Evolutionary conservation across 2,888 invertebrate species (phyloP), one percentile per base, ranked within the genome.

Genomic region (Habroteleia sp.): DNA sequence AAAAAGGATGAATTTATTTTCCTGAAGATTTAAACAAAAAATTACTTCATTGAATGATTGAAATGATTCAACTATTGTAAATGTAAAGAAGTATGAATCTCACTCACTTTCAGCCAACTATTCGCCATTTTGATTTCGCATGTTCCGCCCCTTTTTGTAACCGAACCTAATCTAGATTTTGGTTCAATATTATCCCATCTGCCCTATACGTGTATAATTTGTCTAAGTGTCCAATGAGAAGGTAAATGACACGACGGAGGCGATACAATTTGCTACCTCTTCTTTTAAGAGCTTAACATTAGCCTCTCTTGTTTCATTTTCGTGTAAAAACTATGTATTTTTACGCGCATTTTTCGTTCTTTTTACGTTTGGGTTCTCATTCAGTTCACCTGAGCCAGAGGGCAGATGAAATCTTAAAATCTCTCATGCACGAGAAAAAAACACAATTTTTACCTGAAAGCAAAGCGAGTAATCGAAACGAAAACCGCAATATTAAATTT

Each of bases 161-260:
- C 48, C 50, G 41, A 56, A 54, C 44, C 37, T 27, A 41, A 20
- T 14, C n/a, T 31, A 14, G 46, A 54, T 62, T 54, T 54, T 62
- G 41, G 13, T 10, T 52, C 29, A 56, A 54, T 27, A 13, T 41
- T 37, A 44, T 63, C 62, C 11, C 72, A 72, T 63, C 63, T 56
- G 72, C 63, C 35, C 46, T n/a, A 17, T 44, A 37, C 50, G 13
- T 20, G 48, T 50, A 56, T 56, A 65, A 72, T 72, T 72, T 65
- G 48, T 72, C 56, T 44, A 63, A 56, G 56, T 50, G 58, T 50
- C 65, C 65, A 58, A 50, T 72, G 37, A 41, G 56, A 29, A 46
- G 41, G 35, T 35, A 52, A 63, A 63, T 72, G 46, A 50, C 65
- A 56, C 48, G 63, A 48, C 58, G 31, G 37, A 48, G 16, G 35